Base-by-base conservation (phyloP, 2,797 vertebrate genomes). In the Labeo calbasu region DNA sequence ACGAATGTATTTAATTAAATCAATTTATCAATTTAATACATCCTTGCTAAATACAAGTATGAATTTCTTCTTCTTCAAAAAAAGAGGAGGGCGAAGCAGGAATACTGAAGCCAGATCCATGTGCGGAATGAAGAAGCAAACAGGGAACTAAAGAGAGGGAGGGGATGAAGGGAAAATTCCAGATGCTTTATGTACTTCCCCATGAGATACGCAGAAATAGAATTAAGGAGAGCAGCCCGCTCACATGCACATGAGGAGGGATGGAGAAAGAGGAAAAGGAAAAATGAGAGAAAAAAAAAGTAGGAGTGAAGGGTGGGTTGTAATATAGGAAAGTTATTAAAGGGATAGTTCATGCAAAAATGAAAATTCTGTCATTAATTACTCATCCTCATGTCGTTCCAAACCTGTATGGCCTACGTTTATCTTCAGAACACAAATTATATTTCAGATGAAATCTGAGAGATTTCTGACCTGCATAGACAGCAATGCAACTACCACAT, bases 181-280 rank as follows among this genome's bases (percentile, higher is more conserved):
- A 81, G 83, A 81, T 85, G 85, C 77, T 85, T 86, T 80, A 57
- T 83, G 50, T 48, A 82, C 53, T 70, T 82, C 66, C 87, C 85
- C 85, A 82, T 80, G 85, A 88, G 85, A 82, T 66, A 79, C 48
- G 84, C 80, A 66, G 15, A 87, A 88, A 87, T 81, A 88, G 83
- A 86, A 86, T 75, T 79, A 83, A 86, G 80, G 51, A 83, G 84
- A 84, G 51, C 91, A 70, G 59, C 40, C 28, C 14, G 21, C 72
- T 68, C 32, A 73, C 40, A 69, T 55, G 84, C 65, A 78, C 72
- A 51, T 70, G 61, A 17, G 32, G 25, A 70, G 46, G 46, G 53
- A 71, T n/a, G 75, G 12, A 80, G 51, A 61, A 43, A 71, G n/a
- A 71, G 17, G 69, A n/a, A 83, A 10, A 77, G 68, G n/a, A 66